Conservation (phyloP, 2,888 invertebrate genomes). For the Chironomus tentans region DNA sequence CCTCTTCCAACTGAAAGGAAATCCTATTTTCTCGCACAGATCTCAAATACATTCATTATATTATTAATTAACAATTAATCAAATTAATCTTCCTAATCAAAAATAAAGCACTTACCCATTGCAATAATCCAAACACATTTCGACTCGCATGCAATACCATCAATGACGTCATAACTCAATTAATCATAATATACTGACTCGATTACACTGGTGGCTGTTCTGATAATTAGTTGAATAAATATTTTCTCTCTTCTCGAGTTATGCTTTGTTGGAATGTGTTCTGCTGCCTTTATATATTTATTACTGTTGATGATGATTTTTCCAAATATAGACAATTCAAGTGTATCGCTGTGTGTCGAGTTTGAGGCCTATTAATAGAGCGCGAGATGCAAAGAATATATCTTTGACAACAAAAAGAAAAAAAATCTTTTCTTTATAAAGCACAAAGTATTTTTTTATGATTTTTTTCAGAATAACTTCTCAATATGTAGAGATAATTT, state of each 20-base stretch:
- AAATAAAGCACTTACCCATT: not conserved
- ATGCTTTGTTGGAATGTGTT: conserved; percentile 15
- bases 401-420: not conserved
- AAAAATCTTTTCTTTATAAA: not conserved
- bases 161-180: conserved; percentile 6
- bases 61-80: not conserved
- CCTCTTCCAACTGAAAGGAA: too few relatives aligned
- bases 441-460: not conserved
- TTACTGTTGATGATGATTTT: not conserved
- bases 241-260: not conserved
- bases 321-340: conserved; percentile 10
- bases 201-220: not conserved
- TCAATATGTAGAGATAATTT: not conserved
- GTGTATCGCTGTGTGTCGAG: not conserved
- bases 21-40: too few relatives aligned
- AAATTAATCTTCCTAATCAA: not conserved
- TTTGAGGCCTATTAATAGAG: conserved; percentile 18
- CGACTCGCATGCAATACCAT: not conserved
- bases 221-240: not conserved
- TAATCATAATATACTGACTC: not conserved
- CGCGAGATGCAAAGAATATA: not conserved
- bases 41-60: too few relatives aligned
- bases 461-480: not conserved
- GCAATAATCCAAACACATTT: conserved; percentile 1
- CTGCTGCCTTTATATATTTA: not conserved